These are phyloP conservation scores for Himantopus leucocephalus DNA, from an alignment of 2,113 vertebrate species.

Conservation along the genomic window DNA sequence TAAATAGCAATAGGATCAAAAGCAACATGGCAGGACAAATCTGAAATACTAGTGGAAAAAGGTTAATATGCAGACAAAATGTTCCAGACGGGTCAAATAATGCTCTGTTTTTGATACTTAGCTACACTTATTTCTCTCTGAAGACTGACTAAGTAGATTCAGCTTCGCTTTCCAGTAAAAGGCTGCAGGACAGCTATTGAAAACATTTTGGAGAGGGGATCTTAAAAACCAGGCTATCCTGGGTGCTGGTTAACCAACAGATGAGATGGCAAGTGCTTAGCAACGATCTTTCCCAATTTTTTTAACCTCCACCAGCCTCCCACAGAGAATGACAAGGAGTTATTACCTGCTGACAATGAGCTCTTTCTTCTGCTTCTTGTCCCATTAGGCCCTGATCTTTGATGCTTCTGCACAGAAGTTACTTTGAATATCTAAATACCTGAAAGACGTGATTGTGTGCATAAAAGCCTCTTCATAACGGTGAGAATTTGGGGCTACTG, in stretches of 20 bases:
- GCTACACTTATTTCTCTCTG: background rate
- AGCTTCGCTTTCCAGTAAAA: background rate
- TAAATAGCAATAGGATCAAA: background rate
- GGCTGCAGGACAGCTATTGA: background rate
- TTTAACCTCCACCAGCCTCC: constrained; percentile 59
- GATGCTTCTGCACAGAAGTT: constrained; percentile 25
- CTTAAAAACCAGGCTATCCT: background rate
- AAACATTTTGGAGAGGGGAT: background rate
- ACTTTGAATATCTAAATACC: constrained; percentile 35
- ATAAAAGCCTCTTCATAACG: background rate
- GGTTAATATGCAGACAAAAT: background rate
- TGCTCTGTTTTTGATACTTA: background rate
- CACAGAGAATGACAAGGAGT: constrained; percentile 63
- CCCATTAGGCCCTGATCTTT: constrained; percentile 64
- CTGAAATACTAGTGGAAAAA: background rate
- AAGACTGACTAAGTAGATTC: background rate
- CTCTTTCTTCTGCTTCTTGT: constrained; percentile 65
- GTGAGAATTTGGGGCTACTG: background rate
- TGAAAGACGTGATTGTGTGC: background rate
- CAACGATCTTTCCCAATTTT: background rate
- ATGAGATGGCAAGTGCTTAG: constrained; percentile 42
- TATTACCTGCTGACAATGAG: constrained; percentile 64
- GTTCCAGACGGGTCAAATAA: background rate
- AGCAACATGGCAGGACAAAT: background rate
- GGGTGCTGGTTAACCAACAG: background rate